These are phyloP conservation scores for Brachirus orientalis DNA, from an alignment of 2,113 vertebrate species.

Conservation along the genomic window DNA sequence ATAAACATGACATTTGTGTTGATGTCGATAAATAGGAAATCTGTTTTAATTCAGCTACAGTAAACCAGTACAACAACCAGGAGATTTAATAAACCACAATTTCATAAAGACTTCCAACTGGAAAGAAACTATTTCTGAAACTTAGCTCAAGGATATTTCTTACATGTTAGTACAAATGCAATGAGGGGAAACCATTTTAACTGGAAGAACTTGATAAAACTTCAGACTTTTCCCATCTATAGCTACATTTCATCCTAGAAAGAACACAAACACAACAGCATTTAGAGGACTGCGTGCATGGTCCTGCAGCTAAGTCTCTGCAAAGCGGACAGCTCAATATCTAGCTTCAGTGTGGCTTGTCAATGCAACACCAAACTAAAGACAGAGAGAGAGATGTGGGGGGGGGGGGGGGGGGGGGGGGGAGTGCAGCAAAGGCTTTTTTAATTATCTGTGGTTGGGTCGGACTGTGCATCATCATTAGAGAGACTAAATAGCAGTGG, in stretches of 20 bases:
- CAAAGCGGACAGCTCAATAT: conserved; percentile 84
- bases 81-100: background rate
- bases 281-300: conserved; percentile 27
- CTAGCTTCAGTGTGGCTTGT: conserved; percentile 74
- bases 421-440: conserved; percentile 86
- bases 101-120: background rate
- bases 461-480: conserved; percentile 99
- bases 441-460: conserved; percentile 98
- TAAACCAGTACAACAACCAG: background rate
- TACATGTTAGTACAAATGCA: conserved; percentile 4
- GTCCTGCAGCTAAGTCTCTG: conserved; percentile 68
- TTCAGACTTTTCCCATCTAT: conserved; percentile 26
- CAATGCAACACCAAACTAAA: conserved; percentile 80
- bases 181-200: background rate
- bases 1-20: too few relatives aligned
- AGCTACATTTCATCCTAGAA: conserved; percentile 38
- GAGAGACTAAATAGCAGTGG: conserved; percentile 98
- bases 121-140: background rate
- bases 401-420: conserved; percentile 48
- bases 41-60: background rate
- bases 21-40: background rate
- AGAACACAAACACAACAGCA: conserved; percentile 40
- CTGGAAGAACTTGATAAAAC: conserved; percentile 28
- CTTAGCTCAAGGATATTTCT: background rate
- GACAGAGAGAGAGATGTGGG: conserved; percentile 73